A percentile compares a stretch with the other conserved stretches of the same genome.
Conservation (phyloP, 2,113 vertebrate genomes). For the Eurypyga helias region DNA sequence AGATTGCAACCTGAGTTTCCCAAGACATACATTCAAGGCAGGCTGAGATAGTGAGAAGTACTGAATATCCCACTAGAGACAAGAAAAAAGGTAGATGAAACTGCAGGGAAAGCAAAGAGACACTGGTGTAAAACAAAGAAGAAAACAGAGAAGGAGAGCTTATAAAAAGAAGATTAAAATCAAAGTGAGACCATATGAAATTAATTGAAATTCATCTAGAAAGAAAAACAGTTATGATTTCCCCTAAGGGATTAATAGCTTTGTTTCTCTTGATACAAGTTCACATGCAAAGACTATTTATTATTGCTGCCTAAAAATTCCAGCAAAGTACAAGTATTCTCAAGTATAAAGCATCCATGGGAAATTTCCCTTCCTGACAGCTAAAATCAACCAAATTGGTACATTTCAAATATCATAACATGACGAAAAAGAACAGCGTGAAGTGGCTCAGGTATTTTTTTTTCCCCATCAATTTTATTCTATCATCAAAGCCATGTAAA, state of each 20-base stretch:
- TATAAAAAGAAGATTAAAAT: background rate
- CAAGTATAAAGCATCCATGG: conserved; percentile 35
- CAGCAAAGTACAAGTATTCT: conserved; percentile 19
- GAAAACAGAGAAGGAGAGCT: background rate
- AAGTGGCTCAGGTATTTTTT: background rate
- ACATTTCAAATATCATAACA: background rate
- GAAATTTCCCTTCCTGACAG: conserved; percentile 24
- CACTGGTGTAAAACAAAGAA: background rate
- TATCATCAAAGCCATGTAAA: conserved; percentile 22
- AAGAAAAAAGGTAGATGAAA: background rate
- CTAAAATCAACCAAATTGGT: conserved; percentile 4
- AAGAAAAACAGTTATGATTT: conserved; percentile 19
- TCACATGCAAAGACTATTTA: conserved; percentile 59
- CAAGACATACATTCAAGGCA: background rate
- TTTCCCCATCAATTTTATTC: background rate
- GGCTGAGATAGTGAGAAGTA: background rate
- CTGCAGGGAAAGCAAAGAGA: background rate
- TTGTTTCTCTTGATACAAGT: conserved; percentile 42
- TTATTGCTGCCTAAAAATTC: conserved; percentile 60
- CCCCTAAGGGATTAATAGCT: conserved; percentile 33
- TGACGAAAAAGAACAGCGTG: conserved; percentile 15
- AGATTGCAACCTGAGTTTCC: background rate
- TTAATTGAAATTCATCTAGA: conserved; percentile 8
- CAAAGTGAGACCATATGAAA: background rate
- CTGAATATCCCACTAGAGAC: background rate